Evolutionary conservation across 1,140 invertebrate species (phyloP), one percentile per base, ranked within the genome.

Genomic region (Macrotrachela quadricornifera): DNA sequence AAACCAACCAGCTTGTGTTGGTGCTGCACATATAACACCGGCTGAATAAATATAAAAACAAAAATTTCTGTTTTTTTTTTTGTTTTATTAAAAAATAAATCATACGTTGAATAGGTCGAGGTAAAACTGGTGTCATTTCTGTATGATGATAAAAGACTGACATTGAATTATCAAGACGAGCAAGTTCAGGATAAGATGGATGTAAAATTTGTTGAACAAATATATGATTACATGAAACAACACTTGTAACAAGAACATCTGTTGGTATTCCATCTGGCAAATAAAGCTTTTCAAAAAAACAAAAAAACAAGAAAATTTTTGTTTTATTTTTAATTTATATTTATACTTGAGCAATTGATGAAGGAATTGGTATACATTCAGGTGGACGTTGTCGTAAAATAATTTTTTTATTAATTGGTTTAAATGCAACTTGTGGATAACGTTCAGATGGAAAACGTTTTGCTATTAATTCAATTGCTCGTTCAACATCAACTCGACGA

Each of bases 201-300:
- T 95, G 87, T 45, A 83, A 80, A 14, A 84, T 85, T 64, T 90
- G 80, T 64, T 95, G 88, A 21, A 95, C 73, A 69, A 95, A 95
- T 59, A 92, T 73, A 63, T 87, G 82, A 49, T 80, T 79, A 16
- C 84, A 80, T 59, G 78, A 78, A 10, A 87, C 76, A 57, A 90
- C 77, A 58, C 79, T 79, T 60, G 81, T 85, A 46, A 95, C 74
- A 46, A 30, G 21, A 30, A 30, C 21, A 4, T 30, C 21, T 4
- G 21, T 30, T 30, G 21, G 21, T 4, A 30, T 30, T 30, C 21
- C 21, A 30, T 30, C 21, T 4, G 21, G 21, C 8, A 30, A 30
- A 30, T 30, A 30, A 30, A 30, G 21, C 21, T 30, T 30, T 30
- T 4, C 8, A 30, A 30, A 30, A 2, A 30, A 30, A 30, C 2